phyloP scores from a whole-genome alignment of 2,888 invertebrate species.

The Pterostichus niger region DNA sequence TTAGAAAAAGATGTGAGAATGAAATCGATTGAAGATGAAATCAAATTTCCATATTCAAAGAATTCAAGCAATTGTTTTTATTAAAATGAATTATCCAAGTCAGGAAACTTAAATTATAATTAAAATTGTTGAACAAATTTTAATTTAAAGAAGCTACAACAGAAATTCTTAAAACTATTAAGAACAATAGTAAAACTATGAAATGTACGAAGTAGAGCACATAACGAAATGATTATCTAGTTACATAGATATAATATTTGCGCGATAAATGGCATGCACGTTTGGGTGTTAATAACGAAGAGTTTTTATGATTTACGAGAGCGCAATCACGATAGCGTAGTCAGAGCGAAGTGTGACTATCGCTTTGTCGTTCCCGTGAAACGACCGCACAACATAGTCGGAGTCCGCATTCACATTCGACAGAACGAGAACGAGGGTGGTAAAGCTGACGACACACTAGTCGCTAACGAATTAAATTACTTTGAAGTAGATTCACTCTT shows the following conservation, averaged over 20 bases:
- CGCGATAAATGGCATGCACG: conserved; percentile 49
- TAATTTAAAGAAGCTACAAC: no score
- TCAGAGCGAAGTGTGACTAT: conserved; percentile 34
- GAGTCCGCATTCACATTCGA: conserved; percentile 44
- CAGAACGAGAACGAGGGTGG: conserved; percentile 13
- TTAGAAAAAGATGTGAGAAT: no score
- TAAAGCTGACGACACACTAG: conserved; percentile 16
- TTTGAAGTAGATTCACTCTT: conserved; percentile 20
- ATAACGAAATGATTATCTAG: conserved; percentile 44
- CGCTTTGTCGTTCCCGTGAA: conserved; percentile 50
- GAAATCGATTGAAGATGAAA: no score
- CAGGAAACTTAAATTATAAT: not conserved
- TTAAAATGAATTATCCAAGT: no score
- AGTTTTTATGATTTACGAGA: conserved; percentile 55
- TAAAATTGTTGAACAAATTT: no score
- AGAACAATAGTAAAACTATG: conserved; percentile 11
- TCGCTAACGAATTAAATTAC: conserved; percentile 27
- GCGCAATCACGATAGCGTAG: conserved; percentile 47
- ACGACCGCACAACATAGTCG: conserved; percentile 47
- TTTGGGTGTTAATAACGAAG: conserved; percentile 54
- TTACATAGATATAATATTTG: conserved; percentile 46
- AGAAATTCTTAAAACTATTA: no score
- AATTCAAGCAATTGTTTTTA: no score
- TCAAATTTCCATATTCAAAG: no score
- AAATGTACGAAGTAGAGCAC: not conserved